Base-by-base conservation (phyloP, 2,797 vertebrate species). In the Erpetoichthys calabaricus region DNA sequence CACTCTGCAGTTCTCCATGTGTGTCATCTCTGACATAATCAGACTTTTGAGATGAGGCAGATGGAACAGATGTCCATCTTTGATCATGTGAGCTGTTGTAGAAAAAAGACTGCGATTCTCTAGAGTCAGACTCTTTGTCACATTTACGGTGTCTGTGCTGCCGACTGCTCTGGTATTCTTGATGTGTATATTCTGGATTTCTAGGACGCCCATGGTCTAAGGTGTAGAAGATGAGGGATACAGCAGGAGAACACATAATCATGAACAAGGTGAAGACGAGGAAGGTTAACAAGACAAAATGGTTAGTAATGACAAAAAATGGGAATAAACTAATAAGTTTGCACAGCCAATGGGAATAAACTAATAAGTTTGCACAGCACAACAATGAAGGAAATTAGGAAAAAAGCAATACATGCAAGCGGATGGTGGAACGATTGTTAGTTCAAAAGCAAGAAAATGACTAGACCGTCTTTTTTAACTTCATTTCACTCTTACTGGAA, bases 121-220 rank as follows among this genome's bases (percentile, higher is more conserved):
- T 6, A 54, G 49, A 67, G n/a, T 75, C 68, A 54, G 67, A 70
- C 5, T 8, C 63, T 45, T 55, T 65, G 4, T 42, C 73, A 8
- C 1, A 10, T 54, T 1, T 42, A 59, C 67, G 64, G 5, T 67
- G 68, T 43, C 57, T 62, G 65, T 1, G 55, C 56, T 43, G 60
- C 56, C 25, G 25, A 25, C 25, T 25, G 25, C 44, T 64, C 52
- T 62, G 45, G 45, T 45, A 51, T 62, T 81, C 86, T 45, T 67
- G 59, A 46, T 67, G 53, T 58, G 79, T 78, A 70, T 73, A 71
- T 67, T 73, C 87, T 54, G 85, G 77, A 65, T 79, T 67, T 65
- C 70, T 86, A 71, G 69, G 79, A 69, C 71, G 66, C 67, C 73
- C 76, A 46, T 76, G 75, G 65, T 89, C 91, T 69, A 72, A 74